Conservation (phyloP, 2,888 invertebrate species). For the Noctua fimbriata region DNA sequence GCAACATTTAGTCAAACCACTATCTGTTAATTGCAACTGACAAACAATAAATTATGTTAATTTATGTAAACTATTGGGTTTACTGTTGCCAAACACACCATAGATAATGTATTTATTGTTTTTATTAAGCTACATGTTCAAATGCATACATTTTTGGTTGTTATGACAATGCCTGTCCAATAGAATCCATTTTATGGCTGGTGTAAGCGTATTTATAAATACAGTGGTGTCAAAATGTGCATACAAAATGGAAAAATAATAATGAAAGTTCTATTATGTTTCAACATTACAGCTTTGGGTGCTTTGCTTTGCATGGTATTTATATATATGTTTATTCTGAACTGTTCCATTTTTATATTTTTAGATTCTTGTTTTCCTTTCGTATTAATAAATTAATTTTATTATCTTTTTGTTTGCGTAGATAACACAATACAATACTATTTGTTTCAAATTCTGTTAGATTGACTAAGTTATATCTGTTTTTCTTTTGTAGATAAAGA, state of each 20-base stretch:
- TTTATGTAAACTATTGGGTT: background rate
- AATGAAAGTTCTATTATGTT: background rate
- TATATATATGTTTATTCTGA: background rate
- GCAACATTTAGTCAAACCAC: background rate
- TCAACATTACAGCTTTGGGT: background rate
- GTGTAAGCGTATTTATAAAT: background rate
- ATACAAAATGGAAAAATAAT: background rate
- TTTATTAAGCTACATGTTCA: background rate
- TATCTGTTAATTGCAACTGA: conserved; percentile 9
- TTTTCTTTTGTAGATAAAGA: background rate
- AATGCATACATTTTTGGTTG: conserved; percentile 8
- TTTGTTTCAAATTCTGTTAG: background rate
- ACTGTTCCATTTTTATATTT: background rate
- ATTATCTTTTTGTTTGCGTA: background rate
- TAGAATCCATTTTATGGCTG: background rate
- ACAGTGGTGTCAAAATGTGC: background rate
- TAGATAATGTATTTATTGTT: too few species aligned
- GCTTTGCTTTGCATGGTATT: background rate
- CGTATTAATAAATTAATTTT: background rate
- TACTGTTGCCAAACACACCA: background rate
- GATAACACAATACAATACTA: background rate
- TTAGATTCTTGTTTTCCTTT: background rate
- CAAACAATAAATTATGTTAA: background rate
- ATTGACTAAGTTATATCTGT: background rate
- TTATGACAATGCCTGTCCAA: background rate